Conservation (phyloP, 92 coral and sea anemone genomes). For the Phenganax subtilis region DNA sequence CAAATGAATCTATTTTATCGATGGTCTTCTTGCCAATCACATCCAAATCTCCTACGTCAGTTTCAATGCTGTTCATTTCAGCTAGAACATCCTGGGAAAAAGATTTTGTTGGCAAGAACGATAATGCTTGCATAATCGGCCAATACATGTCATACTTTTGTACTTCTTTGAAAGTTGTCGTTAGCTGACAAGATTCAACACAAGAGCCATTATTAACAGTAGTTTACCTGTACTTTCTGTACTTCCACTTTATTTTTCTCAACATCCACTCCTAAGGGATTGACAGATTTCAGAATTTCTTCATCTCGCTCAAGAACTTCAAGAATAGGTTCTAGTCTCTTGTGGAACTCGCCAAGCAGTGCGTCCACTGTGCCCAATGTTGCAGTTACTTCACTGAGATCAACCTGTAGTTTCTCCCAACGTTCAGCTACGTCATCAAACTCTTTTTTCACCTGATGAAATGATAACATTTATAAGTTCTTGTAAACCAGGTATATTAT, state of each 20-base stretch:
- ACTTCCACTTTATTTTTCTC: conserved; percentile 77
- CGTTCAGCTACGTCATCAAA: conserved; percentile 72
- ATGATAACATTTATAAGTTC: too few species aligned
- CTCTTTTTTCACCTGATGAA: conserved; percentile 44
- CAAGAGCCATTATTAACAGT: too few species aligned
- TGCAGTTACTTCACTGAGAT: conserved; percentile 56
- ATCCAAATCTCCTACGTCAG: conserved; percentile 63
- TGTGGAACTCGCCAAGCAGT: conserved; percentile 51
- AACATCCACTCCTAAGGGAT: conserved; percentile 69
- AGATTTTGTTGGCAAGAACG: not conserved
- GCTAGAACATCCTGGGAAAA: conserved; percentile 48
- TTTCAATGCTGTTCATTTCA: conserved; percentile 47
- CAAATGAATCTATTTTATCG: conserved; percentile 17
- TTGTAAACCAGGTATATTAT: too few species aligned
- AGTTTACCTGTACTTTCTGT: conserved; percentile 65
- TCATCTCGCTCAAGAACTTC: conserved; percentile 60
- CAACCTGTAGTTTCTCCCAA: conserved; percentile 65
- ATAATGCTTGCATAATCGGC: not conserved
- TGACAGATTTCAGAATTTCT: conserved; percentile 51
- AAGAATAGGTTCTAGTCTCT: conserved; percentile 60
- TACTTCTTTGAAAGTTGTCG: not conserved
- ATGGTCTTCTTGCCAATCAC: conserved; percentile 54
- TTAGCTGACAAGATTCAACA: not conserved
- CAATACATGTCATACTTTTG: too few species aligned
- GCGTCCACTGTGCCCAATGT: conserved; percentile 54